phyloP scores from a whole-genome alignment of 2,797 vertebrate species.

The Acanthurus lineatus region DNA sequence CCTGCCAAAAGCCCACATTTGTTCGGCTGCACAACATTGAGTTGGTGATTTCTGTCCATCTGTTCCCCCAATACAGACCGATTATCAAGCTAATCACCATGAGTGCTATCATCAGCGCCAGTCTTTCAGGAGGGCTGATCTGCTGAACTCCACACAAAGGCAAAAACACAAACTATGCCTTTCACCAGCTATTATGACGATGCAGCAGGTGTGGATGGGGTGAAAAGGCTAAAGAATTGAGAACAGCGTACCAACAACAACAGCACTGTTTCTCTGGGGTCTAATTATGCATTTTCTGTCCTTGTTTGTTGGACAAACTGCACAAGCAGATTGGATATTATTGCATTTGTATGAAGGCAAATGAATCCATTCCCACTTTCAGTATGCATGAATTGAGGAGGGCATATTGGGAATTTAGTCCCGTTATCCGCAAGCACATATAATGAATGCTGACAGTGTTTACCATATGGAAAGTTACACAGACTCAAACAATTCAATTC shows the following conservation, averaged over 20 bases:
- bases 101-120: slow-evolving; percentile 54
- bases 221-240: slow-evolving; percentile 16
- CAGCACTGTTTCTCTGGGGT: slow-evolving; percentile 40
- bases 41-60: slow-evolving; percentile 82
- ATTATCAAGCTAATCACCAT: slow-evolving; percentile 74
- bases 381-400: slow-evolving; percentile 58
- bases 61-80: slow-evolving; percentile 69
- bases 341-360: slow-evolving; percentile 62
- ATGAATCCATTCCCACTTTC: slow-evolving; percentile 53
- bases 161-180: slow-evolving; percentile 29
- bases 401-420: slow-evolving; percentile 46
- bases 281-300: slow-evolving; percentile 50
- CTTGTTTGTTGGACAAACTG: slow-evolving; percentile 58
- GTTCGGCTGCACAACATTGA: slow-evolving; percentile 75
- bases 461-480: slow-evolving; percentile 37
- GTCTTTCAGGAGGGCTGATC: slow-evolving; percentile 56
- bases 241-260: slow-evolving; percentile 14
- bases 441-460: slow-evolving; percentile 34
- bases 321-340: slow-evolving; percentile 64
- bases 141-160: slow-evolving; percentile 47
- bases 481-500: background rate
- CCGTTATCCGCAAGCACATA: slow-evolving; percentile 28
- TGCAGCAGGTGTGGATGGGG: slow-evolving; percentile 43
- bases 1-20: slow-evolving; percentile 79
- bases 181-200: slow-evolving; percentile 26